Evolutionary conservation across 2,113 vertebrate genomes (phyloP), one percentile per base, ranked within the genome.

Genomic region (Burhinus bistriatus): DNA sequence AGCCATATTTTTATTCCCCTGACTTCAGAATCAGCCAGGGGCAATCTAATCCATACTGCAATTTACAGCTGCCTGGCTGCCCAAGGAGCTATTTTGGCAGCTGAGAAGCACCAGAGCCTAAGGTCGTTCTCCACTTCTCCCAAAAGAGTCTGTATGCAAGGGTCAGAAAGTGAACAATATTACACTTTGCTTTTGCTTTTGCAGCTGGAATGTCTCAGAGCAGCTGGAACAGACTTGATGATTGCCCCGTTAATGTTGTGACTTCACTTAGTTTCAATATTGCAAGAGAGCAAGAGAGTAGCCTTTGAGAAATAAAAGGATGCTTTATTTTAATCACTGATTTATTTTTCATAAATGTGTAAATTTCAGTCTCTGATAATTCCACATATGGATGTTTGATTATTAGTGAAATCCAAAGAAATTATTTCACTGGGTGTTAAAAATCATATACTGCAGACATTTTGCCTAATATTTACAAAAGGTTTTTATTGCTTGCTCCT

Each of bases 31-130:
- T 80, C 78, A 87, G 94, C 96, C 91, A 80, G 70, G 65, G 87
- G 94, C 94, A 94, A 96, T 94, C 72, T 87, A 93, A 97, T 92
- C 65, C 82, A 71, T 91, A 49, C 77, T 66, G 49, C 62, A 97
- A 94, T 96, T 97, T 97, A 83, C 49, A 92, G 86, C 59, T 92
- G 66, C 38, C 36, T 0, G 5, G 47, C 68, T 90, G 76, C 76
- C 72, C 65, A 95, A 92, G 87, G 58, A 91, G 52, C 47, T 87
- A 38, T 90, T 95, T 80, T 91, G 84, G 87, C 73, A 93, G 65
- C 83, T 95, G 83, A 94, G 89, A 61, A 82, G 62, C 57, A 72
- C 62, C 17, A 79, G 58, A 96, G 87, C 89, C 91, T 91, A 87
- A 96, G 95, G 95, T 96, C 70, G 87, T 95, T 89, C 81, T 79